A percentile compares a stretch with the other conserved stretches of the same genome.
phyloP scores from a whole-genome alignment of 2,888 invertebrate genomes.

The Athripsodes cinereus region DNA sequence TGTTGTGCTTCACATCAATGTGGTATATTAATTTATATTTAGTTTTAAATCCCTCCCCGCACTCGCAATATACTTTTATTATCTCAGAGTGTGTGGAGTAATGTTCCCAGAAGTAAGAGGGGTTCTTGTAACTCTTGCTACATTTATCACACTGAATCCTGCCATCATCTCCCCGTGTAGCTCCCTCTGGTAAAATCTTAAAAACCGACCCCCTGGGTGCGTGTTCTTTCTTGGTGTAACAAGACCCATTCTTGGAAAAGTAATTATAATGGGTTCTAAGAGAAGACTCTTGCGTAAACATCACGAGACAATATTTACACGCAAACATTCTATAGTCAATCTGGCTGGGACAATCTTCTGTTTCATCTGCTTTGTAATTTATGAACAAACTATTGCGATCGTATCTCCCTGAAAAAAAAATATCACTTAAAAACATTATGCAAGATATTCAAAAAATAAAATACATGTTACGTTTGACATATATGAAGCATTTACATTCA shows the following conservation, averaged over 20 bases:
- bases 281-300: background rate
- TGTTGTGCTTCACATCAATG: background rate
- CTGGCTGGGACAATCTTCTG: background rate
- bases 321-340: background rate
- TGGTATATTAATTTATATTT: background rate
- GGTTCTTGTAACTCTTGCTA: background rate
- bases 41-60: background rate
- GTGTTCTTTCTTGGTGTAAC: background rate
- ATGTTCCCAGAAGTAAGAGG: background rate
- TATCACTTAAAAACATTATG: too few relatives aligned
- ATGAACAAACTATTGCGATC: background rate
- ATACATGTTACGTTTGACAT: background rate
- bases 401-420: background rate
- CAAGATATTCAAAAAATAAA: background rate
- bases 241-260: background rate
- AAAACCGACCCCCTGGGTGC: background rate
- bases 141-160: background rate
- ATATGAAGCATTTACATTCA: too few relatives aligned
- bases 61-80: background rate
- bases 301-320: background rate
- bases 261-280: background rate
- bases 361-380: background rate
- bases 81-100: background rate
- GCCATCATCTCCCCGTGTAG: background rate
- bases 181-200: background rate